Evolutionary conservation across 2,888 invertebrate genomes (phyloP), one percentile per base, ranked within the genome.

Genomic region (Rhimphoctona megacephalus): DNA sequence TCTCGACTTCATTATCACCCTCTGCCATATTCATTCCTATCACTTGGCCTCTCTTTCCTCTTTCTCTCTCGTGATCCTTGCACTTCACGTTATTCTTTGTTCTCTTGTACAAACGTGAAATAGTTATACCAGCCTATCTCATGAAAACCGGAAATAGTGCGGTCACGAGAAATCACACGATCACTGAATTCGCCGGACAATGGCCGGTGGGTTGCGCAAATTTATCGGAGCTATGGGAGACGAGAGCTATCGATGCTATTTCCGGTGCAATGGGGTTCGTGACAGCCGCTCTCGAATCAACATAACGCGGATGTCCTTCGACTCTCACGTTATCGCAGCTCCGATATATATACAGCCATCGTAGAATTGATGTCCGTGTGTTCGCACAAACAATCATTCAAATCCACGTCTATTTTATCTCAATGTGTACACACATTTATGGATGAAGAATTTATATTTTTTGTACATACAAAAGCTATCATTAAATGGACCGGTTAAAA

Each of bases 1-100:
- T 93, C 88, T 94, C 92, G 80, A 88, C 88, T 76, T 89, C 89
- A 81, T 85, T 89, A 80, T 90, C 89, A 61, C 74, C 85, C 77
- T 90, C 89, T 83, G 87, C 90, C 91, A 90, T 91, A 67, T 85
- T 82, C 57, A n/a, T 64, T 76, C 11, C 33, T 72, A 33, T 80
- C 64, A 81, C 76, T 30, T 69, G 66, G 22, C 79, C 49, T 33
- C 54, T 25, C 74, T 69, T n/a, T 4, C 30, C 43, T 9, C 64
- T 8, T 46, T 25, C 46, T 14, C 6, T 11, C 66, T 54, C 43
- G n/a, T 19, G 54, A n/a, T 72, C 39, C 11, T 61, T 57, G 1
- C 39, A 25, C 69, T 39, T 52, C 39, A 19, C 1, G 30, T 57
- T 1, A 14, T 25, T 22, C 36, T 43, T 49, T 30, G 25, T 17